Conservation (phyloP, 2,797 vertebrate genomes). For the Esox masquinongy region DNA sequence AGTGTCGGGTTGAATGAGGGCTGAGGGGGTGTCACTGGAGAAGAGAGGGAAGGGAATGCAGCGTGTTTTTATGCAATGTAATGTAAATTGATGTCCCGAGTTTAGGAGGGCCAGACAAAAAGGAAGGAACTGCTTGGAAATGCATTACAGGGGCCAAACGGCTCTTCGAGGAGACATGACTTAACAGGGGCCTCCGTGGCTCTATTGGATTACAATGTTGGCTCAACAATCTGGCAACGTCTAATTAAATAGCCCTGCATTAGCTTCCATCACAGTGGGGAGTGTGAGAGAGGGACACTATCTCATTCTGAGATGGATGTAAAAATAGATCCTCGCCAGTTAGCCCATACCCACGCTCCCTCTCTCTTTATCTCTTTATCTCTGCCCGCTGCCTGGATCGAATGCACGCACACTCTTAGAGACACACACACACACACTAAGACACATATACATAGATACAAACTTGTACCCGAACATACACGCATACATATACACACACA, state of each 20-base stretch:
- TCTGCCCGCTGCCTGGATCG: neutral
- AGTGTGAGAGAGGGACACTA: constrained; percentile 69
- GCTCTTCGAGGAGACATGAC: constrained; percentile 66
- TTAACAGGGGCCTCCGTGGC: constrained; percentile 58
- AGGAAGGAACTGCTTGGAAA: constrained; percentile 66
- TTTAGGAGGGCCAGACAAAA: constrained; percentile 66
- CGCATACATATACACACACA: neutral
- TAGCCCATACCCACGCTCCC: constrained; percentile 40
- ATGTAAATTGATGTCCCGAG: constrained; percentile 75
- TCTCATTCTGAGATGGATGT: constrained; percentile 77
- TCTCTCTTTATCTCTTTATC: constrained; percentile 16
- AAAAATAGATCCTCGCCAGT: constrained; percentile 71
- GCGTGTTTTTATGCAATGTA: constrained; percentile 61
- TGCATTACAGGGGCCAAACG: constrained; percentile 63
- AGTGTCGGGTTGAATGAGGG: constrained; percentile 41
- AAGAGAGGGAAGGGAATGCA: constrained; percentile 45
- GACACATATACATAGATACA: neutral
- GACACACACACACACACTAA: neutral
- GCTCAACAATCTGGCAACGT: constrained; percentile 76
- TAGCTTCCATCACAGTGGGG: constrained; percentile 61
- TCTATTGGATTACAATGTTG: constrained; percentile 78
- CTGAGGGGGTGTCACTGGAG: constrained; percentile 35
- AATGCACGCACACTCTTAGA: neutral
- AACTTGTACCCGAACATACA: neutral
- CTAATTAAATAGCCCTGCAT: constrained; percentile 81